Conservation (phyloP, 2,888 invertebrate species). For the Cantharis flavilabris region DNA sequence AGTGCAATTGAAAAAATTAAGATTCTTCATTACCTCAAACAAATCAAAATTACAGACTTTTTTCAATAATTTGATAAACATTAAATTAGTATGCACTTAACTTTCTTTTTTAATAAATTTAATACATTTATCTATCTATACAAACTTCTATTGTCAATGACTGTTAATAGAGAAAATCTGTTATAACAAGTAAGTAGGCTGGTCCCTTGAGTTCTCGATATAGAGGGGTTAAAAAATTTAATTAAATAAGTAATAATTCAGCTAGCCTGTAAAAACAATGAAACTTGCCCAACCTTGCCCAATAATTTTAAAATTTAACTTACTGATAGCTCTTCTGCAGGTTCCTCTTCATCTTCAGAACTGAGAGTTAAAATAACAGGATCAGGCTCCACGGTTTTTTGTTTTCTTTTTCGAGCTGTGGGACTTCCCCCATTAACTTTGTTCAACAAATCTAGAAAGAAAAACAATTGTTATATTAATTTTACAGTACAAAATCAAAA, state of each 20-base stretch:
- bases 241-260: background rate
- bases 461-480: background rate
- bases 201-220: too few species aligned
- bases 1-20: too few species aligned
- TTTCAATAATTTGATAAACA: too few species aligned
- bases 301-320: background rate
- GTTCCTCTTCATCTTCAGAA: conserved; percentile 66
- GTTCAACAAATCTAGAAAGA: background rate
- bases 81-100: too few species aligned
- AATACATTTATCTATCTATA: too few species aligned
- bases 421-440: background rate
- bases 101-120: too few species aligned
- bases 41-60: too few species aligned
- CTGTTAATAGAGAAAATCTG: too few species aligned
- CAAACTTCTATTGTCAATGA: too few species aligned
- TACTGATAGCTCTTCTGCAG: conserved; percentile 25
- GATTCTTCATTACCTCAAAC: too few species aligned
- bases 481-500: background rate
- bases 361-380: conserved; percentile 72
- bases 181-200: too few species aligned
- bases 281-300: background rate
- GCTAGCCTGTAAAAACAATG: background rate
- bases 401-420: conserved; percentile 42
- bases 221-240: too few species aligned
- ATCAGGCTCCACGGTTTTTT: conserved; percentile 65